Base-by-base conservation (phyloP, 2,113 vertebrate species). In the Atrichornis clamosus region DNA sequence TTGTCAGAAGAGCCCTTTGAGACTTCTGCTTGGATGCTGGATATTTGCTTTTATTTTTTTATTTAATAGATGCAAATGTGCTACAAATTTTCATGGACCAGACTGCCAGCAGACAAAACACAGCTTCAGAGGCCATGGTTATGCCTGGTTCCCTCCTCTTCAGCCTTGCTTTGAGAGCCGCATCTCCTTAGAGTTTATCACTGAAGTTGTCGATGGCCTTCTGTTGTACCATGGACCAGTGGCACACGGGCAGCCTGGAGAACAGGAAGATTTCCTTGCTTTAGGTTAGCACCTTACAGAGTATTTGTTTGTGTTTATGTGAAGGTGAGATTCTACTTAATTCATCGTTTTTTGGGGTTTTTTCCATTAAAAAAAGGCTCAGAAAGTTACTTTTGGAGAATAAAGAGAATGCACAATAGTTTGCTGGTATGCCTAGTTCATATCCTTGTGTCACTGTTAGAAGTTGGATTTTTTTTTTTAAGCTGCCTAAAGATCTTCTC, bases 91-190 rank as follows among this genome's bases (percentile, higher is more conserved):
- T 55, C 97, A 99, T 1, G 99, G 99, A 28, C 99, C 99, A 6
- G 98, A 98, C 73, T 99, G 99, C 94, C 98, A 99, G 96, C 99
- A 99, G 97, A 99, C 98, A 81, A 98, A 98, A 74, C 98, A 96
- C 97, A 98, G 98, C 76, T 99, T 99, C 63, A 97, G 97, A 17
- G 98, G 98, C 5, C 96, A 96, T 0, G 98, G 99, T 56, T 99
- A 99, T 53, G 98, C 98, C 83, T 99, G 99, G 99, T 99, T 99
- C 60, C 97, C 98, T 91, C 98, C 98, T 92, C 97, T 99, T 92
- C 98, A 93, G 86, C 98, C 97, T 62, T 99, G 99, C 93, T 99
- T 98, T 94, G 97, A 98, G 86, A 99, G 98, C 94, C 98, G 96
- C 90, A 97, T 99, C 96, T 98, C 99, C 63, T 56, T 99, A 87